Conservation (phyloP, 2,888 invertebrate species). For the Oxytorus armatus region DNA sequence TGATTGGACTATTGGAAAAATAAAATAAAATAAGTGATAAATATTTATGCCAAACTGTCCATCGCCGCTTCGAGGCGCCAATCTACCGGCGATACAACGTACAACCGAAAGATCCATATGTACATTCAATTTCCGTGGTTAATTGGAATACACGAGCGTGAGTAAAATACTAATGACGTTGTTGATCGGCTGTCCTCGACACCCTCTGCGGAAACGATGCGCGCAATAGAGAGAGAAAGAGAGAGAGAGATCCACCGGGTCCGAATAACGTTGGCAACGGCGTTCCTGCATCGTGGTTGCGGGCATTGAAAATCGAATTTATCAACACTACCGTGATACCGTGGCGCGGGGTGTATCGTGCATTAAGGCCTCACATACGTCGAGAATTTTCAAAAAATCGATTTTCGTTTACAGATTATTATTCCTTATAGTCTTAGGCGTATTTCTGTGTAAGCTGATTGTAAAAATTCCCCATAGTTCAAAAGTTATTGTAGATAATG, state of each 20-base stretch:
- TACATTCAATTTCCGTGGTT: constrained; percentile 55
- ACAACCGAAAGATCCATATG: constrained; percentile 11
- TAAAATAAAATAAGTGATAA: not conserved
- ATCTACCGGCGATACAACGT: not conserved
- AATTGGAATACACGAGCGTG: constrained; percentile 47
- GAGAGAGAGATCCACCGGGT: constrained; percentile 2
- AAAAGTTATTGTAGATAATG: no score
- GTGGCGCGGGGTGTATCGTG: constrained; percentile 11
- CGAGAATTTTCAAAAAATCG: no score
- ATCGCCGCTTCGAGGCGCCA: not conserved
- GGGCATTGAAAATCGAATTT: constrained; percentile 38
- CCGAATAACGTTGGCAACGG: constrained; percentile 18
- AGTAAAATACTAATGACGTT: constrained; percentile 54
- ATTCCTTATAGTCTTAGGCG: no score
- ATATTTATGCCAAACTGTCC: not conserved
- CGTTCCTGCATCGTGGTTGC: constrained; percentile 41
- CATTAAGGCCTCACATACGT: no score
- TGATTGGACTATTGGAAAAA: not conserved
- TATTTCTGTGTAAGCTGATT: no score
- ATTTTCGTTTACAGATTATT: no score
- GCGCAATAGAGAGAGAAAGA: constrained; percentile 15
- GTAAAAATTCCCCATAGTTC: no score
- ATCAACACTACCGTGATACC: constrained; percentile 26
- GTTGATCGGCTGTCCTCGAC: constrained; percentile 49
- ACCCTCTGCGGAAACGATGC: constrained; percentile 11